phyloP scores from a whole-genome alignment of 1,140 invertebrate genomes.

The Cotesia typhae region DNA sequence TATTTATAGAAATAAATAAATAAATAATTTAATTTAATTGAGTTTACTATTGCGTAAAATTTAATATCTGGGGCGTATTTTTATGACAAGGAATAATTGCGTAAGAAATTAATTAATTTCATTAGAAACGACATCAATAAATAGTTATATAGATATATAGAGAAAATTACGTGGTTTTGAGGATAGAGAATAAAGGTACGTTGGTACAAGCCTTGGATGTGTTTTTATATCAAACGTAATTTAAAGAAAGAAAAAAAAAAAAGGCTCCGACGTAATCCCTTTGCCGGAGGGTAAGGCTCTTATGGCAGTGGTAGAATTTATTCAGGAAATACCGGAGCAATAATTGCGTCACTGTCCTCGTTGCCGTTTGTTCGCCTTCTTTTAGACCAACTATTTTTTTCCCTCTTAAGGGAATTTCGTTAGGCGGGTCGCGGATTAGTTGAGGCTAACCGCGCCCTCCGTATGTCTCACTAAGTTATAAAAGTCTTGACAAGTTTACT shows the following conservation, averaged over 20 bases:
- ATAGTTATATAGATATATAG: background rate
- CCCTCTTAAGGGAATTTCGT: constrained; percentile 62
- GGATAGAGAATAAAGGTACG: background rate
- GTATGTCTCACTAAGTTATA: constrained; percentile 61
- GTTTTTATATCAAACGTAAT: background rate
- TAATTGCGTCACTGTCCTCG: constrained; percentile 52
- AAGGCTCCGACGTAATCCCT: constrained; percentile 38
- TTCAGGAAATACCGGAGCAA: constrained; percentile 58
- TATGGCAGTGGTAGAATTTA: constrained; percentile 51
- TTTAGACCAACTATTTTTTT: constrained; percentile 53
- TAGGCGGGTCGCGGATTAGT: constrained; percentile 36
- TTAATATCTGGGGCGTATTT: background rate
- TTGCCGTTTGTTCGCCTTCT: constrained; percentile 4
- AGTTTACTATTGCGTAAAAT: background rate
- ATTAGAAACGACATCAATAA: background rate
- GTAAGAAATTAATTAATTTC: constrained; percentile 12
- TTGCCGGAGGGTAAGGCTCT: constrained; percentile 42
- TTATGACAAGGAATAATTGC: background rate
- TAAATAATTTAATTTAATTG: background rate
- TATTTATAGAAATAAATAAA: background rate
- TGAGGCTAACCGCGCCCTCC: constrained; percentile 40
- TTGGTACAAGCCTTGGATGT: constrained; percentile 2
- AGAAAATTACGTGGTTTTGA: background rate
- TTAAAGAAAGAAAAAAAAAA: constrained; percentile 2
- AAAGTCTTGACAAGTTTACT: constrained; percentile 47